phyloP scores from a whole-genome alignment of 2,888 invertebrate genomes.

The Hirtodrosophila alboralis region DNA sequence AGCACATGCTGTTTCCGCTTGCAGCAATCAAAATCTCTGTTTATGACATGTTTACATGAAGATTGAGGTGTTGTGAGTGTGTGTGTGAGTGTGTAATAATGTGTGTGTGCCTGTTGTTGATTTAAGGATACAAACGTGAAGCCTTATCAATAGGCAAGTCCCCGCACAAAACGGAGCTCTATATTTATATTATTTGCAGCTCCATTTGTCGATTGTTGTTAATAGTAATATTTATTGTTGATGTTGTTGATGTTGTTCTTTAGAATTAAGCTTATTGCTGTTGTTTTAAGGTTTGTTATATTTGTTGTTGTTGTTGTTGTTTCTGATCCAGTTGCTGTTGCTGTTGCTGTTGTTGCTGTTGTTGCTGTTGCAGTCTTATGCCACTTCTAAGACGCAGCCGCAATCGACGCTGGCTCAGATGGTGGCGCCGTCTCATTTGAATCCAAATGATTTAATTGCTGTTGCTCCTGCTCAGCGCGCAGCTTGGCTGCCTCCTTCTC shows the following conservation, averaged over 20 bases:
- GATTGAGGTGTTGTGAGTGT: too few relatives aligned
- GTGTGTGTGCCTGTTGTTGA: too few relatives aligned
- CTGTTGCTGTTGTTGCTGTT: conserved; percentile 33
- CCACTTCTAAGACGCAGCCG: conserved; percentile 60
- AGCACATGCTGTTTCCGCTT: too few relatives aligned
- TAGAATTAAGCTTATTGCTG: too few relatives aligned
- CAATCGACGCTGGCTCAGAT: conserved; percentile 40
- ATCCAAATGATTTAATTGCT: conserved; percentile 67
- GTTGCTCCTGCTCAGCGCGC: conserved; percentile 68
- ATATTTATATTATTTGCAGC: conserved; percentile 31
- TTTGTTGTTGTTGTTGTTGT: conserved; percentile 16
- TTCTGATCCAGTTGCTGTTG: conserved; percentile 29
- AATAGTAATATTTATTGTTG: conserved; percentile 24
- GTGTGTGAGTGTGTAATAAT: too few relatives aligned
- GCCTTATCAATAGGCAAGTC: too few relatives aligned
- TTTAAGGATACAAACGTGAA: too few relatives aligned
- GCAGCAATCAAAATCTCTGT: too few relatives aligned
- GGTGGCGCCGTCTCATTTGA: conserved; percentile 49
- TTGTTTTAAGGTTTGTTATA: conserved; percentile 20
- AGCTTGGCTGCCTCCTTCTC: conserved; percentile 72
- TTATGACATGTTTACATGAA: too few relatives aligned
- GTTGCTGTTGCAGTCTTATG: conserved; percentile 34
- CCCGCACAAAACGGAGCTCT: too few relatives aligned
- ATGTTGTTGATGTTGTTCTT: conserved; percentile 18
- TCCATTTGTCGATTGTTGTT: conserved; percentile 23